phyloP scores from a whole-genome alignment of 2,113 vertebrate genomes.

The Agelaius tricolor region DNA sequence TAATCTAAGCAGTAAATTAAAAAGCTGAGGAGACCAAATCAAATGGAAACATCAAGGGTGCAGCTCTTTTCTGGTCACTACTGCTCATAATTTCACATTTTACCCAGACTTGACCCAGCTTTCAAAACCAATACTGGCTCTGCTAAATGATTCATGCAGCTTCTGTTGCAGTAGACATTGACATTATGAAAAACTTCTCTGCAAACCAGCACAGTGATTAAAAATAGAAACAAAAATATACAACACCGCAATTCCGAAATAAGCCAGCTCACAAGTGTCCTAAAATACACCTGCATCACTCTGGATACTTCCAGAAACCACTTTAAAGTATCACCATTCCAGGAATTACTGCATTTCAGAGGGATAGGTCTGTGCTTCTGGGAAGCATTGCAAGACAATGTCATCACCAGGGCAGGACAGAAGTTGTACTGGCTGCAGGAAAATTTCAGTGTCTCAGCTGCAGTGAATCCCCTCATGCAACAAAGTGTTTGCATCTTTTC shows the following conservation, averaged over 20 bases:
- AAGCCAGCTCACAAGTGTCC: not conserved
- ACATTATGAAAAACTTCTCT: not conserved
- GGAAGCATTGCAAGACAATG: not conserved
- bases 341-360: not conserved
- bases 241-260: not conserved
- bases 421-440: not conserved
- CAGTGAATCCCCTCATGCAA: not conserved
- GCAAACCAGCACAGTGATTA: not conserved
- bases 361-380: not conserved
- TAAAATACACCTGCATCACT: constrained; percentile 32
- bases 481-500: not conserved
- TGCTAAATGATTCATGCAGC: not conserved
- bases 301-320: not conserved
- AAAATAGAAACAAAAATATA: constrained; percentile 48
- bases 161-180: not conserved
- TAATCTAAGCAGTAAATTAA: not conserved
- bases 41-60: not conserved
- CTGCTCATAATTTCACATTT: not conserved
- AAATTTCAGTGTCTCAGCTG: not conserved
- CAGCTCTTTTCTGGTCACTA: not conserved
- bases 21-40: not conserved
- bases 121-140: not conserved
- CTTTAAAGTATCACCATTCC: not conserved
- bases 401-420: not conserved
- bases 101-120: not conserved